These are phyloP conservation scores for Hydrotaea cyrtoneurina DNA, from an alignment of 2,888 invertebrate genomes.

Conservation along the genomic window DNA sequence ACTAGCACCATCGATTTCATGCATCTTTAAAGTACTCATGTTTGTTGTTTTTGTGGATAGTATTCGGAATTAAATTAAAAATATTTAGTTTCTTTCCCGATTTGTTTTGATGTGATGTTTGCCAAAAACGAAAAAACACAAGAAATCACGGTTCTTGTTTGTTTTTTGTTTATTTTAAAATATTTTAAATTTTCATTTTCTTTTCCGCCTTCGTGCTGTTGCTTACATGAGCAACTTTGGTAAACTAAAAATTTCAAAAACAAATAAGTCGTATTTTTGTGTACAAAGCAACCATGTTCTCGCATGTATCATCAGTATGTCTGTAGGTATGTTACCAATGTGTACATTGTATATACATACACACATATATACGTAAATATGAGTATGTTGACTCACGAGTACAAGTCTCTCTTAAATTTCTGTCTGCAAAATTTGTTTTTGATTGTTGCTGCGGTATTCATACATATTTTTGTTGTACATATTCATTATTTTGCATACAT, in stretches of 20 bases:
- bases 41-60: conserved; percentile 12
- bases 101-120: conserved; percentile 1
- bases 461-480: too few species aligned
- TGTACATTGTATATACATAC: too few species aligned
- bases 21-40: conserved; percentile 56
- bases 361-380: too few species aligned
- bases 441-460: too few species aligned
- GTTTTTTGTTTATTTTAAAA: not conserved
- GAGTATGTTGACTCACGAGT: too few species aligned
- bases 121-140: conserved; percentile 22
- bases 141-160: not conserved
- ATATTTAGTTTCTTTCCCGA: conserved; percentile 11
- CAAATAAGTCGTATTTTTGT: not conserved
- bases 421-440: too few species aligned
- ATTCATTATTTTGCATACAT: too few species aligned
- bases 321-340: too few species aligned
- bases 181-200: not conserved
- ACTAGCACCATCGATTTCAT: conserved; percentile 55
- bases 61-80: not conserved
- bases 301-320: too few species aligned
- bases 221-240: conserved; percentile 42
- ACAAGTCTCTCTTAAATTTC: too few species aligned
- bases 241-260: conserved; percentile 22
- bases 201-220: conserved; percentile 38
- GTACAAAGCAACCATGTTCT: not conserved